phyloP scores from a whole-genome alignment of 1,140 invertebrate genomes.

The Drosophila teissieri region DNA sequence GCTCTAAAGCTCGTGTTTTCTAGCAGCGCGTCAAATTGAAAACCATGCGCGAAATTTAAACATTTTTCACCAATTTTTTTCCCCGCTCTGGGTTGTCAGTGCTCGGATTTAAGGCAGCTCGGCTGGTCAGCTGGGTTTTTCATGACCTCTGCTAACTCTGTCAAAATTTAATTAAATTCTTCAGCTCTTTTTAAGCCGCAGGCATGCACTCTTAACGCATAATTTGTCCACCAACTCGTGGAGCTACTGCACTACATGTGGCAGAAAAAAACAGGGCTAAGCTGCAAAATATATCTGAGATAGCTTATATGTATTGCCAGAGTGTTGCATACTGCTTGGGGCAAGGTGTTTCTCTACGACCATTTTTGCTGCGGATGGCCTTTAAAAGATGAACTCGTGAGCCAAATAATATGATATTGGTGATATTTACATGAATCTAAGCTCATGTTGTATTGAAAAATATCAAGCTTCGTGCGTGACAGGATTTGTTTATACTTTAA shows the following conservation, averaged over 20 bases:
- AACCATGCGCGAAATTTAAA: slow-evolving; percentile 41
- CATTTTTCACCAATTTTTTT: slow-evolving; percentile 27
- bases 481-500: not conserved
- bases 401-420: not conserved
- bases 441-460: not conserved
- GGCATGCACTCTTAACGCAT: slow-evolving; percentile 64
- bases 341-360: not conserved
- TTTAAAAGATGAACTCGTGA: not conserved
- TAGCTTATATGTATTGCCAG: slow-evolving; percentile 10
- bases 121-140: slow-evolving; percentile 20
- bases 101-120: slow-evolving; percentile 4
- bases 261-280: slow-evolving; percentile 2
- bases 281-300: not conserved
- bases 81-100: slow-evolving; percentile 21
- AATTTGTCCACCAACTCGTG: slow-evolving; percentile 55
- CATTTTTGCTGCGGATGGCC: not conserved
- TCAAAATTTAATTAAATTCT: slow-evolving; percentile 76
- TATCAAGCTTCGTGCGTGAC: not conserved
- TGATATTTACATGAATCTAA: not conserved
- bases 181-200: slow-evolving; percentile 70
- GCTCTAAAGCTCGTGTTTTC: slow-evolving; percentile 31
- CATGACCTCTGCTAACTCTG: slow-evolving; percentile 37
- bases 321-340: slow-evolving; percentile 34
- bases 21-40: slow-evolving; percentile 35
- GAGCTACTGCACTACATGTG: slow-evolving; percentile 33